phyloP scores from a whole-genome alignment of 1,140 invertebrate genomes.

The Laodelphax striatellus region DNA sequence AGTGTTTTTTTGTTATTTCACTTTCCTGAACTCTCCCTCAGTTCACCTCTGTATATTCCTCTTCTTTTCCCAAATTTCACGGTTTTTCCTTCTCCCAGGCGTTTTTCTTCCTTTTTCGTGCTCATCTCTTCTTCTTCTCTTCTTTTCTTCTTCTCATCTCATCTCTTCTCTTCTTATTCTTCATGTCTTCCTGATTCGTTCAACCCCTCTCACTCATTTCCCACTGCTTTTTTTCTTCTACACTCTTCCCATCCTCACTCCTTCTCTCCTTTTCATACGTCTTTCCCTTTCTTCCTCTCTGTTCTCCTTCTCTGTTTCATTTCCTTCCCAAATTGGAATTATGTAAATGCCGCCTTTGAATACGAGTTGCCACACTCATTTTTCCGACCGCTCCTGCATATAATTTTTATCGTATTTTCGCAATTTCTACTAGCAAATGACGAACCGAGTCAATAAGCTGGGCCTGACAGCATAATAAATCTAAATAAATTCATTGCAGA shows the following conservation, averaged over 20 bases:
- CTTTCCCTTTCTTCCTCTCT: not conserved
- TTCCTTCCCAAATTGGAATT: too few relatives aligned
- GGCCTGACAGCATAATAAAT: too few relatives aligned
- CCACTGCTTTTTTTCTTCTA: not conserved
- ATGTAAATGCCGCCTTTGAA: too few relatives aligned
- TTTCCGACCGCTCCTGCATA: too few relatives aligned
- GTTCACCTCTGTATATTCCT: not conserved
- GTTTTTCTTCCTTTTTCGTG: not conserved
- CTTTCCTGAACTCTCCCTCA: not conserved
- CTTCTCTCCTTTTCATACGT: not conserved
- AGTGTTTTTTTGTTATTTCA: too few relatives aligned
- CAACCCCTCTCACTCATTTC: too few relatives aligned
- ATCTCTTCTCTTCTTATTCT: not conserved
- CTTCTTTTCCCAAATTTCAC: not conserved
- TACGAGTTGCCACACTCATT: too few relatives aligned
- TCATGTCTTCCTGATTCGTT: not conserved
- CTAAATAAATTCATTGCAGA: too few relatives aligned
- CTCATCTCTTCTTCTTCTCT: not conserved
- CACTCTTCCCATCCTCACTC: not conserved
- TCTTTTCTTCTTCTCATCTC: not conserved
- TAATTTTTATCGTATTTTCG: too few relatives aligned
- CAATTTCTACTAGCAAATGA: too few relatives aligned
- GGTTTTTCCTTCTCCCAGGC: not conserved
- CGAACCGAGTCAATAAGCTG: too few relatives aligned
- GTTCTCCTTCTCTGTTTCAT: not conserved